phyloP scores from a whole-genome alignment of 2,113 vertebrate genomes.

The Nothocercus julius region DNA sequence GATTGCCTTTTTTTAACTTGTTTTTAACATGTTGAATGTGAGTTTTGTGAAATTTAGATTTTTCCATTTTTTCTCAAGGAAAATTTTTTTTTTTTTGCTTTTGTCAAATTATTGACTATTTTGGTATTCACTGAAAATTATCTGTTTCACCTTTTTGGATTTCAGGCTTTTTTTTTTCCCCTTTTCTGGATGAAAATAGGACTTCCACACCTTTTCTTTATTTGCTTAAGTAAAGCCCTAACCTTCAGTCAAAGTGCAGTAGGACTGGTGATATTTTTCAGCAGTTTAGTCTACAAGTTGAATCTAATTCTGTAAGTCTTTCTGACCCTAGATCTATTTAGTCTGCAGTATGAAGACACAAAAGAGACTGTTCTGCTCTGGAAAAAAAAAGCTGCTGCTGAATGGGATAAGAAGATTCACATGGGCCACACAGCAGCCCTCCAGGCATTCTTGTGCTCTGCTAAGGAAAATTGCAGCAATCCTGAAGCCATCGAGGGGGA shows the following conservation, averaged over 20 bases:
- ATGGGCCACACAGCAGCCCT: fast-evolving
- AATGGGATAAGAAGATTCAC: neutral
- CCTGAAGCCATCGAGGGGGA: neutral
- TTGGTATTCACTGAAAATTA: neutral
- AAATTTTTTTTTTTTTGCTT: neutral
- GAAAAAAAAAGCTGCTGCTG: neutral
- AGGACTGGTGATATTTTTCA: neutral
- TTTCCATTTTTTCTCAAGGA: neutral
- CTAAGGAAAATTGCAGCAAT: neutral
- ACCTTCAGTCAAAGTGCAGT: neutral
- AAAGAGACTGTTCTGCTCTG: neutral
- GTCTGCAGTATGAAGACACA: neutral
- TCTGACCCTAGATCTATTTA: neutral
- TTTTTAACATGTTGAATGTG: neutral
- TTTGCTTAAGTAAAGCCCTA: neutral
- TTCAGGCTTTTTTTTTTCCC: neutral
- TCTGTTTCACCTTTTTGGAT: neutral
- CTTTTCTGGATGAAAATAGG: neutral
- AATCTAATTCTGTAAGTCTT: neutral
- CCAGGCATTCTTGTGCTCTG: neutral
- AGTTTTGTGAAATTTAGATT: neutral
- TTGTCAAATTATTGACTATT: neutral
- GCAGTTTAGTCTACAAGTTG: neutral
- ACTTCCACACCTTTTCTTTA: neutral
- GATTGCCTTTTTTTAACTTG: neutral